These are phyloP conservation scores for Pseudopleuronectes americanus DNA, from an alignment of 2,797 vertebrate species.

Conservation along the genomic window DNA sequence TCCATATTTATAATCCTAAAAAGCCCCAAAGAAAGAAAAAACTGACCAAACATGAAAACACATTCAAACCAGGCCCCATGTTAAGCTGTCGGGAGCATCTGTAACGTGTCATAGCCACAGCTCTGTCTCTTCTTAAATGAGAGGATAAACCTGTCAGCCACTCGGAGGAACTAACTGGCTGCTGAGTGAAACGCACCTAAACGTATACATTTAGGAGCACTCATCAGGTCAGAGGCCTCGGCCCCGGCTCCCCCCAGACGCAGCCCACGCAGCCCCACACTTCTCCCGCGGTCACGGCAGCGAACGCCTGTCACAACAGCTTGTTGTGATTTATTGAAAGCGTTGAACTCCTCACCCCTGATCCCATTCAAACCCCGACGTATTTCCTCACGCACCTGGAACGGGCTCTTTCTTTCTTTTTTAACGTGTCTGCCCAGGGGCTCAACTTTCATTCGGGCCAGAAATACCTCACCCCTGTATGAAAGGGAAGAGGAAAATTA, in stretches of 20 bases:
- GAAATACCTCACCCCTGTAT: conserved; percentile 69
- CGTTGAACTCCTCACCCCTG: conserved; percentile 81
- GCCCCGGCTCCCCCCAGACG: conserved; percentile 64
- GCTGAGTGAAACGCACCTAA: conserved; percentile 63
- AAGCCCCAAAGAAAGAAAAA: neutral
- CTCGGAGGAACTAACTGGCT: conserved; percentile 51
- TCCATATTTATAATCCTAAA: conserved; percentile 34
- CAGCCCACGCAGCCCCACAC: conserved; percentile 64
- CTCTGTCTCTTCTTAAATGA: conserved; percentile 56
- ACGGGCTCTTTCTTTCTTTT: conserved; percentile 66
- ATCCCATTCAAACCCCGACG: conserved; percentile 76
- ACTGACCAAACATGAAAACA: conserved; percentile 28
- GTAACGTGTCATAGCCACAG: conserved; percentile 43
- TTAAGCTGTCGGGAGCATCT: conserved; percentile 53
- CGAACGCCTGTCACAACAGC: conserved; percentile 72
- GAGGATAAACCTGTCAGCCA: conserved; percentile 70
- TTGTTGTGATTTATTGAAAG: conserved; percentile 81
- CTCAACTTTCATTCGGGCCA: conserved; percentile 67
- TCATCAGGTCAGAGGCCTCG: conserved; percentile 63
- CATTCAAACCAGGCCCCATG: conserved; percentile 21
- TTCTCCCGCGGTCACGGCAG: conserved; percentile 51
- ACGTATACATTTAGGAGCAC: conserved; percentile 67
- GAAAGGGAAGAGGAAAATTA: conserved; percentile 72
- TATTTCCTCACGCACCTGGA: conserved; percentile 81
- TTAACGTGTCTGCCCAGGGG: conserved; percentile 67